Conservation (phyloP, 2,797 vertebrate genomes). For the Chrosomus eos region DNA sequence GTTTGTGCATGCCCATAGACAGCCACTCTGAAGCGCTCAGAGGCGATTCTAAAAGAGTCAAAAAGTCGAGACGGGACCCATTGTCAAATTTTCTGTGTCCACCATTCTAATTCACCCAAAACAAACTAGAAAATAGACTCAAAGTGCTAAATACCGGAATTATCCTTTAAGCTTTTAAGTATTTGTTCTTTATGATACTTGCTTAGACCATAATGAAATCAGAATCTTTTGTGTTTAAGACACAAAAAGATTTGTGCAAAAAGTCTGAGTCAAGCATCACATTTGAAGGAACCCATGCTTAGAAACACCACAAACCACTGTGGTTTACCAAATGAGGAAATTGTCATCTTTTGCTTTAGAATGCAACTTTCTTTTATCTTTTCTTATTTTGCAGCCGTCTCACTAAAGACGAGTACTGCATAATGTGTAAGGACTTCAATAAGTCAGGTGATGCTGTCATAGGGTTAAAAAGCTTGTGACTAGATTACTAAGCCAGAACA, state of each 20-base stretch:
- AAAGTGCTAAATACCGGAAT: too few relatives aligned
- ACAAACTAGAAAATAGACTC: too few relatives aligned
- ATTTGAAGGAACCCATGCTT: neutral
- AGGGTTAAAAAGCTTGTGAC: slow-evolving; percentile 37
- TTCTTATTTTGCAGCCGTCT: neutral
- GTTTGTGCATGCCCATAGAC: too few relatives aligned
- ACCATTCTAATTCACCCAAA: too few relatives aligned
- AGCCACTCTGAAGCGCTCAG: too few relatives aligned
- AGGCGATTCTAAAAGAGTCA: too few relatives aligned
- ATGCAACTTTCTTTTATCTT: slow-evolving; percentile 22
- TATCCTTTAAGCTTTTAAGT: neutral
- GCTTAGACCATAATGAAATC: slow-evolving; percentile 4
- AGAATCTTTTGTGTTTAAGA: neutral
- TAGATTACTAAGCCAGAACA: slow-evolving; percentile 48
- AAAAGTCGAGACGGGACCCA: too few relatives aligned
- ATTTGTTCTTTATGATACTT: neutral
- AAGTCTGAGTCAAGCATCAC: neutral
- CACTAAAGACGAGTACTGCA: neutral
- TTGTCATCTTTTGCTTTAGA: slow-evolving; percentile 19
- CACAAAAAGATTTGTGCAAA: neutral
- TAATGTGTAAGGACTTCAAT: neutral
- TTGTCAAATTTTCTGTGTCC: too few relatives aligned
- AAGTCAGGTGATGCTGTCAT: slow-evolving; percentile 7
- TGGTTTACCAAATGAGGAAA: slow-evolving; percentile 63
- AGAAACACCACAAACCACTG: slow-evolving; percentile 55